A percentile compares a stretch with the other conserved stretches of the same genome.
Conservation (phyloP, 1,140 invertebrate species). For the Drosophila malerkotliana region DNA sequence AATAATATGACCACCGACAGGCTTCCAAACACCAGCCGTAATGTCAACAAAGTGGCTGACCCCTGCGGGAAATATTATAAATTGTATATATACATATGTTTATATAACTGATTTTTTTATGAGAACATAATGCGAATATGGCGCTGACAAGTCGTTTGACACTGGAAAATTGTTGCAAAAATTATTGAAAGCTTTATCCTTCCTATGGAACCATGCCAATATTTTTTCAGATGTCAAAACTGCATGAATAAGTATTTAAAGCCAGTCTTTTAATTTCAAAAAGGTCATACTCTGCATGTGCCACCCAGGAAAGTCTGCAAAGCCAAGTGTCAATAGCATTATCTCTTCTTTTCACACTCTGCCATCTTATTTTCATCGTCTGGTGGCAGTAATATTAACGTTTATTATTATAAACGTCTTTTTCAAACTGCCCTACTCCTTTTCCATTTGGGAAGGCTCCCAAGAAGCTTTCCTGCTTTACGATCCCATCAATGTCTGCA, state of each 20-base stretch:
- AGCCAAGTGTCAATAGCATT: conserved; percentile 25
- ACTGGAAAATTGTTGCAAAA: conserved; percentile 18
- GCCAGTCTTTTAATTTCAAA: too few species aligned
- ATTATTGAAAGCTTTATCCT: too few species aligned
- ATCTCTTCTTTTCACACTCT: conserved; percentile 7
- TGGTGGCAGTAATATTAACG: conserved; percentile 43
- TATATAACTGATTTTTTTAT: too few species aligned
- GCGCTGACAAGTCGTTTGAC: conserved; percentile 40
- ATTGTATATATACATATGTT: not conserved
- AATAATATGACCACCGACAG: conserved; percentile 41
- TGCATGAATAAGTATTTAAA: too few species aligned
- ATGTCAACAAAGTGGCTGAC: conserved; percentile 46
- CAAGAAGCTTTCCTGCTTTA: conserved; percentile 21
- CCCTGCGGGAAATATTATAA: conserved; percentile 6
- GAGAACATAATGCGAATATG: not conserved
- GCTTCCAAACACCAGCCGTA: conserved; percentile 9
- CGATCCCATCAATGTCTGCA: conserved; percentile 46
- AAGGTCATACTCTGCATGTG: too few species aligned
- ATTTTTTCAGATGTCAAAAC: too few species aligned
- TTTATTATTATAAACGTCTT: conserved; percentile 56
- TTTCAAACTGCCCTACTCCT: conserved; percentile 26
- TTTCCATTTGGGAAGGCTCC: not conserved
- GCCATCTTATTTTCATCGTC: not conserved
- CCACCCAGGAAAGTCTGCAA: conserved; percentile 26
- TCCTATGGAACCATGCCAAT: too few species aligned